A percentile compares a stretch with the other conserved stretches of the same genome.
These are phyloP conservation scores for Odocoileus virginianus DNA, from an alignment of 2,113 vertebrate genomes.

Conservation along the genomic window DNA sequence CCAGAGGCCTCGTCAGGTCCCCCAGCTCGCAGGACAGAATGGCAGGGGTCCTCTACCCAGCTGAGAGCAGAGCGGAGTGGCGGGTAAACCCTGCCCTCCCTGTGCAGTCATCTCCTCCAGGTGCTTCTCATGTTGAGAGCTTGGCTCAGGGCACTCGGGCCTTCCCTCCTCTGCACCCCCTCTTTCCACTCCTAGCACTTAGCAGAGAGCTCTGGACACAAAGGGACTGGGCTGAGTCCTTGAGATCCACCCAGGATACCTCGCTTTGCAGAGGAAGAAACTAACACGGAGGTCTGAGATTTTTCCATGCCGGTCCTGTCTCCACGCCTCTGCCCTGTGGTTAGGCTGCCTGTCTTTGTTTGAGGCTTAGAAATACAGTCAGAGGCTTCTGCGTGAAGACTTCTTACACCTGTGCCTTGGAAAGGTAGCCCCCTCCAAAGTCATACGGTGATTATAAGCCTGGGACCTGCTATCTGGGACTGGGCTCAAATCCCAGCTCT, in stretches of 20 bases:
- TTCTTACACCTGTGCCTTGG: neutral
- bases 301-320: neutral
- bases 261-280: neutral
- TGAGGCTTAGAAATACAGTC: neutral
- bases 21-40: neutral
- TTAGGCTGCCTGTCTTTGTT: neutral
- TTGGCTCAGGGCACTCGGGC: fast-evolving
- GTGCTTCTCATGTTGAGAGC: neutral
- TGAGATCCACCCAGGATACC: neutral
- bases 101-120: neutral
- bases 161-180: neutral
- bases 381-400: neutral
- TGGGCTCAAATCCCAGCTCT: neutral
- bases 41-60: neutral
- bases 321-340: neutral
- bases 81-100: neutral
- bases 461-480: neutral
- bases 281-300: neutral
- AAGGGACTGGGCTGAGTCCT: neutral
- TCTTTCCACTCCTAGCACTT: neutral
- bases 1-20: neutral
- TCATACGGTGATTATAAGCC: neutral
- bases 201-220: neutral
- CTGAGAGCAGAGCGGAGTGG: neutral
- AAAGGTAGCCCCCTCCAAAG: neutral